Conservation (phyloP, 2,888 invertebrate genomes). For the Malacosoma neustria region DNA sequence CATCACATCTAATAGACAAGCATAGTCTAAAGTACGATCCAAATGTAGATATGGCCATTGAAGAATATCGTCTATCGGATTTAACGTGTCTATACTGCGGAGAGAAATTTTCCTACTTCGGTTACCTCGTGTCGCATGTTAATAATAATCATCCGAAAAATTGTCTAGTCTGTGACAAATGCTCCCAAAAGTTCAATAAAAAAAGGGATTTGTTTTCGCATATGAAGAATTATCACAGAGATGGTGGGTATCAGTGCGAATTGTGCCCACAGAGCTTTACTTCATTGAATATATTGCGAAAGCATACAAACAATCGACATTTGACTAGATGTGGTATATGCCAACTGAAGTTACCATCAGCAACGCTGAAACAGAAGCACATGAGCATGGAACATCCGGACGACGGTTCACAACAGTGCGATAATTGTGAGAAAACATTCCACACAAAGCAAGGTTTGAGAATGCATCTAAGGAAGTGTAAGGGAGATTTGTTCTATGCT, state of each 20-base stretch:
- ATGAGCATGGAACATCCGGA: constrained; percentile 59
- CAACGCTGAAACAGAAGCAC: constrained; percentile 54
- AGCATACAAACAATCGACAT: constrained; percentile 54
- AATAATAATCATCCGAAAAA: constrained; percentile 59
- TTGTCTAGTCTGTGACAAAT: constrained; percentile 56
- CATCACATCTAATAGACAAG: constrained; percentile 40
- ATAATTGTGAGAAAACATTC: constrained; percentile 52
- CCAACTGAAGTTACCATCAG: constrained; percentile 50
- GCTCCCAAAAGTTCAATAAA: constrained; percentile 60
- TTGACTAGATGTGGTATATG: constrained; percentile 52
- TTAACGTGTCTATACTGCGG: constrained; percentile 46
- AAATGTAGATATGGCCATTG: constrained; percentile 56
- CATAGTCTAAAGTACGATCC: constrained; percentile 51
- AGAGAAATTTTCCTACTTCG: constrained; percentile 55
- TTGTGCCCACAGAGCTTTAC: constrained; percentile 46
- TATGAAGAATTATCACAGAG: constrained; percentile 61
- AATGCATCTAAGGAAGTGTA: constrained; percentile 59
- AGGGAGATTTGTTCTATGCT: constrained; percentile 32
- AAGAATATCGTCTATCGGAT: constrained; percentile 47
- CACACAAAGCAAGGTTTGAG: constrained; percentile 57
- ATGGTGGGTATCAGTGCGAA: constrained; percentile 58
- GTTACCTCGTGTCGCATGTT: constrained; percentile 57
- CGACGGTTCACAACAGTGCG: constrained; percentile 51
- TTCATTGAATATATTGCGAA: constrained; percentile 53
- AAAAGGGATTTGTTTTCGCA: constrained; percentile 58